These are phyloP conservation scores for Sebastiscus tertius DNA, from an alignment of 2,797 vertebrate genomes.

Conservation along the genomic window DNA sequence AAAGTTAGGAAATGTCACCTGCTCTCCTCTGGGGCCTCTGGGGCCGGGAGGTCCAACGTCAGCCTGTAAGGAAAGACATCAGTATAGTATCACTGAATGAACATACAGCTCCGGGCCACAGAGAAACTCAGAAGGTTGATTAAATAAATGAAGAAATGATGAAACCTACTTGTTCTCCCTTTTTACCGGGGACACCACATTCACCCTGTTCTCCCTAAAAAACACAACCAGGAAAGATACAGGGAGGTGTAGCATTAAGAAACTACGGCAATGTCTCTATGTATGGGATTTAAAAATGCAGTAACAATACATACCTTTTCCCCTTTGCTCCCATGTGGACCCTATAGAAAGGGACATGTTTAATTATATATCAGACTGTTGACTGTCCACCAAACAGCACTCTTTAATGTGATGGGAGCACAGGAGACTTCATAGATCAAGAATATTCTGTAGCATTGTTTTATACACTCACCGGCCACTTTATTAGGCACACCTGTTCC, in stretches of 20 bases:
- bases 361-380: neutral
- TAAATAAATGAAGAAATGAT: neutral
- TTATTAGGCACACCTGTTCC: too few relatives aligned
- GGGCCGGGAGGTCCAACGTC: slow-evolving; percentile 65
- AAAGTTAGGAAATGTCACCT: slow-evolving; percentile 58
- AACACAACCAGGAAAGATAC: neutral
- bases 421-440: too few relatives aligned
- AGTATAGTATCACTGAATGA: neutral
- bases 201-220: slow-evolving; percentile 77
- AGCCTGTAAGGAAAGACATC: slow-evolving; percentile 63
- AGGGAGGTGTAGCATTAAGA: neutral
- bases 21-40: slow-evolving; percentile 73
- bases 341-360: slow-evolving; percentile 68
- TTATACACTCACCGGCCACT: too few relatives aligned
- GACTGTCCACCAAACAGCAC: neutral
- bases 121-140: too few relatives aligned
- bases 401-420: neutral
- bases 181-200: slow-evolving; percentile 71
- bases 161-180: slow-evolving; percentile 75
- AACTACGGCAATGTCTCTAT: neutral
- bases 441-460: neutral
- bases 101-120: neutral
- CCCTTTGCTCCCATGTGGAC: slow-evolving; percentile 83
- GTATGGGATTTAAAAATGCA: neutral
- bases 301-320: slow-evolving; percentile 81